A percentile compares a stretch with the other conserved stretches of the same genome.
phyloP scores from a whole-genome alignment of 1,140 invertebrate species.

The Cardiocondyla obscurior region DNA sequence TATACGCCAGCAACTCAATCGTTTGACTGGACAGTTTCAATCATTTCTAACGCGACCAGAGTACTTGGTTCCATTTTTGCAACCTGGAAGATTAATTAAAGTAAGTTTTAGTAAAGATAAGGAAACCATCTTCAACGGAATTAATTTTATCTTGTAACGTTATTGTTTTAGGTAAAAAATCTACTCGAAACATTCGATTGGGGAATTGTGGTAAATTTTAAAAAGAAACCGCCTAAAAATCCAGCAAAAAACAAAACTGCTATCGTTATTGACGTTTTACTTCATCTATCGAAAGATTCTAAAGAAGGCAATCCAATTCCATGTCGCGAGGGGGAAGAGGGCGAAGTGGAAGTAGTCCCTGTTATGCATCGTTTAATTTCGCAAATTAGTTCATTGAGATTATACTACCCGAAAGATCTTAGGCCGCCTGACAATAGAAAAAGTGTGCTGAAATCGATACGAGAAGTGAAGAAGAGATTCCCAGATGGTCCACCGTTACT shows the following conservation, averaged over 20 bases:
- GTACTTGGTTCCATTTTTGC: slow-evolving; percentile 96
- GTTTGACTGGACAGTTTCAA: slow-evolving; percentile 90
- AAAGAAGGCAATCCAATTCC: slow-evolving; percentile 86
- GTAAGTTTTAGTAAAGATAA: slow-evolving; percentile 83
- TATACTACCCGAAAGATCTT: slow-evolving; percentile 96
- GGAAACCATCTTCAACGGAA: neutral
- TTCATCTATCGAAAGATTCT: slow-evolving; percentile 89
- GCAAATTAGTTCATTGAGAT: slow-evolving; percentile 94
- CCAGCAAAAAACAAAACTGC: slow-evolving; percentile 85
- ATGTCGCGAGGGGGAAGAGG: slow-evolving; percentile 87
- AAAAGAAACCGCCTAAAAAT: slow-evolving; percentile 89
- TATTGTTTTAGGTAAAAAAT: slow-evolving; percentile 89
- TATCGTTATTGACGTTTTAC: slow-evolving; percentile 92
- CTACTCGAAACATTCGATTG: slow-evolving; percentile 96
- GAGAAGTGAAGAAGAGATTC: slow-evolving; percentile 96
- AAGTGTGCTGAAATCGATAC: slow-evolving; percentile 93
- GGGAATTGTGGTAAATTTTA: slow-evolving; percentile 97
- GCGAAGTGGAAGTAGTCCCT: slow-evolving; percentile 95
- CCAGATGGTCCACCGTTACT: slow-evolving; percentile 93
- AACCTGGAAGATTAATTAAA: slow-evolving; percentile 96
- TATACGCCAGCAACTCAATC: slow-evolving; percentile 92
- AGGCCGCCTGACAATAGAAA: slow-evolving; percentile 92
- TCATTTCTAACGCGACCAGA: slow-evolving; percentile 93
- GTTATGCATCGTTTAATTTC: slow-evolving; percentile 92
- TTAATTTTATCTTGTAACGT: neutral